These are phyloP conservation scores for Hemicordylus capensis DNA, from an alignment of 2,113 vertebrate genomes.

Conservation along the genomic window DNA sequence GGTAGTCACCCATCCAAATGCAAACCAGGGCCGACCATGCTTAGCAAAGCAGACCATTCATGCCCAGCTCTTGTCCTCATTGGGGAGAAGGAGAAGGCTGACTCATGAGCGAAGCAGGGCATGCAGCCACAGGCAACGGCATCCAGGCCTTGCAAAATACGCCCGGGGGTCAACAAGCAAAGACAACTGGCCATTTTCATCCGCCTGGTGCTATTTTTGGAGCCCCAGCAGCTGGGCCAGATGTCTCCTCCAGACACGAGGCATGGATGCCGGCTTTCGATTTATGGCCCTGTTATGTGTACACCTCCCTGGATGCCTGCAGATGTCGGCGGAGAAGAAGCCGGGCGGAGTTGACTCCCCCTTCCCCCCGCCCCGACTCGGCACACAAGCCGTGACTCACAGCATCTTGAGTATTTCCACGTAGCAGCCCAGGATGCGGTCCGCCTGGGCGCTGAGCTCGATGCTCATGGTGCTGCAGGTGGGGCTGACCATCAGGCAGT, in stretches of 20 bases:
- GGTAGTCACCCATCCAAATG: no score
- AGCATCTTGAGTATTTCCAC: slow-evolving; percentile 98
- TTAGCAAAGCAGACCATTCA: no score
- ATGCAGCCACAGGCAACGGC: slow-evolving; percentile 50
- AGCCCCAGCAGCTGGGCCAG: slow-evolving; percentile 49
- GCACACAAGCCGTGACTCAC: slow-evolving; percentile 79
- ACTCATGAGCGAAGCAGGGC: neutral
- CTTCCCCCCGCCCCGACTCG: neutral
- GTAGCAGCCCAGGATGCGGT: slow-evolving; percentile 94
- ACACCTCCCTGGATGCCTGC: slow-evolving; percentile 19
- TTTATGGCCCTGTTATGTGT: slow-evolving; percentile 40
- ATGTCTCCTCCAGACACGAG: slow-evolving; percentile 55
- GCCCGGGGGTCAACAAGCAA: slow-evolving; percentile 48
- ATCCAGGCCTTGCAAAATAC: slow-evolving; percentile 17
- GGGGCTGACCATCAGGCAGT: slow-evolving; percentile 97
- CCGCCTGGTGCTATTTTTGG: slow-evolving; percentile 63
- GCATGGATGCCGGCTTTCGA: slow-evolving; percentile 28
- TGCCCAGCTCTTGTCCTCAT: no score
- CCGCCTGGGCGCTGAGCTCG: slow-evolving; percentile 94
- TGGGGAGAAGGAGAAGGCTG: neutral
- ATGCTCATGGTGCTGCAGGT: slow-evolving; percentile 95
- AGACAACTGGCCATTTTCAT: slow-evolving; percentile 56
- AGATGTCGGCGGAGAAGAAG: slow-evolving; percentile 33
- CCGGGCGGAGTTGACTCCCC: slow-evolving; percentile 31
- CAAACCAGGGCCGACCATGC: no score